Conservation (phyloP, 1,140 invertebrate species). For the Magallana gigas region DNA sequence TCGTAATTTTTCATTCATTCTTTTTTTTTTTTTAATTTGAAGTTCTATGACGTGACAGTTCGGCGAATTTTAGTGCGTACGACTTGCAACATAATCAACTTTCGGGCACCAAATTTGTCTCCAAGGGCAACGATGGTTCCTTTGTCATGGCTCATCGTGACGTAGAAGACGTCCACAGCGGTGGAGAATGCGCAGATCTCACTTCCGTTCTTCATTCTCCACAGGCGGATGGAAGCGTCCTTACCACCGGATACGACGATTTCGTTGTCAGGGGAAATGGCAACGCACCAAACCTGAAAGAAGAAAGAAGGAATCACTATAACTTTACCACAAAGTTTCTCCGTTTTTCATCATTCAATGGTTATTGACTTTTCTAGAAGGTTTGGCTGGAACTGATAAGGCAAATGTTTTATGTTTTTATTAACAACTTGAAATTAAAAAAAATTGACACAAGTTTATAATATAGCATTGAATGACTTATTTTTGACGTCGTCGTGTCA, state of each 20-base stretch:
- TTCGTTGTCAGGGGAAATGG: constrained; percentile 77
- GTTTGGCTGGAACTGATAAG: not conserved
- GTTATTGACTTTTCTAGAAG: not conserved
- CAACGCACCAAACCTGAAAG: constrained; percentile 77
- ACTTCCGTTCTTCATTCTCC: constrained; percentile 73
- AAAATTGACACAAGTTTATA: too few species aligned
- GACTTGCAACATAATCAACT: constrained; percentile 79
- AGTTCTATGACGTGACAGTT: constrained; percentile 44
- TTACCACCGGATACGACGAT: constrained; percentile 78
- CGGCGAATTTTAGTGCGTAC: constrained; percentile 74
- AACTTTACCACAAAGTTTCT: too few species aligned
- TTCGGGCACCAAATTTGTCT: constrained; percentile 77
- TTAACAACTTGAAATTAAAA: not conserved
- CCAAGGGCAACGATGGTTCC: constrained; percentile 79
- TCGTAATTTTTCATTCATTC: too few species aligned
- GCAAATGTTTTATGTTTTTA: too few species aligned
- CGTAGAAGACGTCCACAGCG: constrained; percentile 77
- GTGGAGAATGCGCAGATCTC: constrained; percentile 77
- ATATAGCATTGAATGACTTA: too few species aligned
- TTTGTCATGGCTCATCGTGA: constrained; percentile 77
- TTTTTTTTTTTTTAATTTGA: too few species aligned
- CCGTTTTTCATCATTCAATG: too few species aligned
- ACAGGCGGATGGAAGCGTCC: constrained; percentile 78
- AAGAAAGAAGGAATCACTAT: not conserved
- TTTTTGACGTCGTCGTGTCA: too few species aligned